Evolutionary conservation across 2,113 vertebrate genomes (phyloP).

Genomic region (Anhinga anhinga): DNA sequence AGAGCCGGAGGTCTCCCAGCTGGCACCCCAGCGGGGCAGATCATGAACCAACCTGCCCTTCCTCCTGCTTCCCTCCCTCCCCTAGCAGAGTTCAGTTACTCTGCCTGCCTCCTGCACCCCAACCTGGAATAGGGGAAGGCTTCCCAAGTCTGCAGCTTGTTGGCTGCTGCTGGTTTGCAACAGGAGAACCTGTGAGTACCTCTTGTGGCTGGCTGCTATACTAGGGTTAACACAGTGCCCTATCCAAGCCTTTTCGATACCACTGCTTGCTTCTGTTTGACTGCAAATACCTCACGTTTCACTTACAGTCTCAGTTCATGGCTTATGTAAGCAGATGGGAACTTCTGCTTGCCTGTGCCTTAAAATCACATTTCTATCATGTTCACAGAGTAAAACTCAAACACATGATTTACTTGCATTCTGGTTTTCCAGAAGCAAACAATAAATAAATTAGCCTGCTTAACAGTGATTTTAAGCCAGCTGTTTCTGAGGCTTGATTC

Average conservation of each 20-base stretch:
- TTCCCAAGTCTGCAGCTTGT: neutral
- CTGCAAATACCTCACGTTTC: neutral
- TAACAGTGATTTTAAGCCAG: neutral
- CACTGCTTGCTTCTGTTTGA: neutral
- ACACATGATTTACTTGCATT: neutral
- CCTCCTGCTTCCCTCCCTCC: neutral
- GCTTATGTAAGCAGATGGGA: neutral
- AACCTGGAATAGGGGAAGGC: rapidly evolving
- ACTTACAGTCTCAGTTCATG: neutral
- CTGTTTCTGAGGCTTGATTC: neutral
- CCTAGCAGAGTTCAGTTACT: neutral
- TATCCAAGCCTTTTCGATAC: neutral
- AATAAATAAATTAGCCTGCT: neutral
- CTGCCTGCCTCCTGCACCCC: neutral
- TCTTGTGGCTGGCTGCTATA: neutral
- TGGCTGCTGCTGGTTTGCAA: neutral
- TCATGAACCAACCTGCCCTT: neutral
- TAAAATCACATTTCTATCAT: neutral
- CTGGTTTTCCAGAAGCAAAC: neutral
- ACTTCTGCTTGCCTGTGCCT: neutral
- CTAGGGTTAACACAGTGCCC: neutral
- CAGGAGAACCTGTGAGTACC: neutral
- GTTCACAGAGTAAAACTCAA: neutral
- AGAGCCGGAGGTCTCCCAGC: neutral
- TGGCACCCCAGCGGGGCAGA: neutral